These are phyloP conservation scores for Ctenopoma multispine DNA, from an alignment of 2,797 vertebrate species.

Conservation along the genomic window DNA sequence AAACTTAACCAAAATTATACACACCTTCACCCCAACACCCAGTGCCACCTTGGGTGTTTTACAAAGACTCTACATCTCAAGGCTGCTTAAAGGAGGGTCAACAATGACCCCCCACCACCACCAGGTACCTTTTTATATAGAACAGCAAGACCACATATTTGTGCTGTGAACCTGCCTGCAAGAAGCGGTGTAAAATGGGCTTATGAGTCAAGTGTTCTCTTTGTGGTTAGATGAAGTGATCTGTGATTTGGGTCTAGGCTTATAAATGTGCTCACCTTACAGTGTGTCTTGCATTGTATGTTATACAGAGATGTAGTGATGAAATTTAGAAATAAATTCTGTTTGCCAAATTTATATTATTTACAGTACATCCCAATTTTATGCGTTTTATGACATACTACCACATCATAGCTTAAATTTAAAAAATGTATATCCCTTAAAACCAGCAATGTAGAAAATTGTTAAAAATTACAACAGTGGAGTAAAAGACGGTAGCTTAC, in stretches of 20 bases:
- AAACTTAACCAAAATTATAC: too few relatives aligned
- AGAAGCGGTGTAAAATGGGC: too few relatives aligned
- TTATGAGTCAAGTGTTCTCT: conserved; percentile 57
- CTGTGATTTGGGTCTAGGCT: conserved; percentile 81
- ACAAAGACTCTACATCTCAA: too few relatives aligned
- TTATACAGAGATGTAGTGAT: not conserved
- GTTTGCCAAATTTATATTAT: too few relatives aligned
- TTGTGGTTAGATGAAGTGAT: conserved; percentile 80
- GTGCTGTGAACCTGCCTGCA: too few relatives aligned
- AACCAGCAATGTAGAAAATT: not conserved
- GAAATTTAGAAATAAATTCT: not conserved
- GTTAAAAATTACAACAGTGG: not conserved
- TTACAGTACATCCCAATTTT: not conserved
- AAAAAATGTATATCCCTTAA: too few relatives aligned
- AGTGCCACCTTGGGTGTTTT: too few relatives aligned
- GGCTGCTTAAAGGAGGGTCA: too few relatives aligned
- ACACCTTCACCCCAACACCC: too few relatives aligned
- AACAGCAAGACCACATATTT: too few relatives aligned
- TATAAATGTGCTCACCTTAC: conserved; percentile 88
- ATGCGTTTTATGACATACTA: not conserved
- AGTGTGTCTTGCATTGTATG: conserved; percentile 75
- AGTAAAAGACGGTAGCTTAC: conserved; percentile 26
- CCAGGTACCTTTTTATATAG: too few relatives aligned
- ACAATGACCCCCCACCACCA: too few relatives aligned
- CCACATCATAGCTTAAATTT: not conserved